Evolutionary conservation across 2,888 invertebrate genomes (phyloP).

Genomic region (Synanthedon vespiformis): DNA sequence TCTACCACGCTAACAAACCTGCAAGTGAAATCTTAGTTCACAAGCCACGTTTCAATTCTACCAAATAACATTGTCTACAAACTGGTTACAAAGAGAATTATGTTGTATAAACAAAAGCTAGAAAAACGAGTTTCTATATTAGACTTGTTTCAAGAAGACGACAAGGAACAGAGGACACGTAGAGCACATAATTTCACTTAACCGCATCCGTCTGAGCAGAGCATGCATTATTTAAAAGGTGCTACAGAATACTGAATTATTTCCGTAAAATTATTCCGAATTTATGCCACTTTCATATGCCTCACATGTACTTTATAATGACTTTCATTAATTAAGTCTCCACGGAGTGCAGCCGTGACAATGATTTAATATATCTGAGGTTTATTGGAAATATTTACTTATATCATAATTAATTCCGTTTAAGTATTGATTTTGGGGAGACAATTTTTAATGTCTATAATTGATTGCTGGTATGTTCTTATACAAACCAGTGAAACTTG

Average conservation of each 20-base stretch:
- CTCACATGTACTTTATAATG: neutral
- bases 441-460: too few species aligned
- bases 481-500: too few species aligned
- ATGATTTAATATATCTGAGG: neutral
- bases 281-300: neutral
- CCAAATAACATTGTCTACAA: neutral
- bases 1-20: too few species aligned
- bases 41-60: conserved; percentile 1
- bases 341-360: neutral
- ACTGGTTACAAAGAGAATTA: conserved; percentile 2
- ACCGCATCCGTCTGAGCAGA: conserved; percentile 22
- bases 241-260: neutral
- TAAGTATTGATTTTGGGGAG: neutral
- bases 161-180: conserved; percentile 12
- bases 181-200: conserved; percentile 31
- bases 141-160: conserved; percentile 4
- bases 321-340: neutral
- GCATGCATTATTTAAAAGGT: conserved; percentile 3
- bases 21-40: neutral
- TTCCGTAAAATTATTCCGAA: conserved; percentile 5
- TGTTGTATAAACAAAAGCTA: conserved; percentile 8
- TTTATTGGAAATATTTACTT: neutral
- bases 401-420: neutral
- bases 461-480: too few species aligned
- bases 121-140: conserved; percentile 11